Conservation (phyloP, 2,113 vertebrate species). For the Lophotis ruficrista region DNA sequence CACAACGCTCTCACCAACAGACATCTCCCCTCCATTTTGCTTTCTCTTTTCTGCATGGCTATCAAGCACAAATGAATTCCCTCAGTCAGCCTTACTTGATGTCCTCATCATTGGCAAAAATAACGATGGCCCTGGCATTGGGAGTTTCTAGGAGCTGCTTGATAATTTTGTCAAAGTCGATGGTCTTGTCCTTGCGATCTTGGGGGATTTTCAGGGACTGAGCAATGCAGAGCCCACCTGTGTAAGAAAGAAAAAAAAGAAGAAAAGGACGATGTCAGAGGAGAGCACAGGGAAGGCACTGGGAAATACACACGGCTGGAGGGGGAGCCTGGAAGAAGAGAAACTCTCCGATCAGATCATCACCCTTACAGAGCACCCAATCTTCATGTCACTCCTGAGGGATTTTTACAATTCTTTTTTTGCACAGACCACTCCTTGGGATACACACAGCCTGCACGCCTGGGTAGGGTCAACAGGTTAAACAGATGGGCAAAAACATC, state of each 20-base stretch:
- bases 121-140: constrained; percentile 87
- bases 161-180: constrained; percentile 91
- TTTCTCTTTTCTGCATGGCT: background rate
- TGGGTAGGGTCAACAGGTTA: background rate
- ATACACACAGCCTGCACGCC: accelerated
- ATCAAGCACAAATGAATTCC: background rate
- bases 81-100: constrained; percentile 81
- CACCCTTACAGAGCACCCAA: background rate
- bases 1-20: accelerated
- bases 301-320: background rate
- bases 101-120: constrained; percentile 93
- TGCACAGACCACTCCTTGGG: background rate
- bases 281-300: background rate
- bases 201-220: constrained; percentile 95
- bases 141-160: constrained; percentile 88
- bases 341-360: accelerated
- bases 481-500: background rate
- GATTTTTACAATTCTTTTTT: accelerated
- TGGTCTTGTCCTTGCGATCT: constrained; percentile 83
- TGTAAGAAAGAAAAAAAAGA: background rate
- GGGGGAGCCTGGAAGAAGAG: background rate
- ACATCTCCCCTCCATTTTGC: background rate
- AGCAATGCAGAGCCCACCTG: constrained; percentile 95
- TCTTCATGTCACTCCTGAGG: background rate
- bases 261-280: background rate